Evolutionary conservation across 2,888 invertebrate species (phyloP), one percentile per base, ranked within the genome.

Genomic region (Scaptomyza tumidula): DNA sequence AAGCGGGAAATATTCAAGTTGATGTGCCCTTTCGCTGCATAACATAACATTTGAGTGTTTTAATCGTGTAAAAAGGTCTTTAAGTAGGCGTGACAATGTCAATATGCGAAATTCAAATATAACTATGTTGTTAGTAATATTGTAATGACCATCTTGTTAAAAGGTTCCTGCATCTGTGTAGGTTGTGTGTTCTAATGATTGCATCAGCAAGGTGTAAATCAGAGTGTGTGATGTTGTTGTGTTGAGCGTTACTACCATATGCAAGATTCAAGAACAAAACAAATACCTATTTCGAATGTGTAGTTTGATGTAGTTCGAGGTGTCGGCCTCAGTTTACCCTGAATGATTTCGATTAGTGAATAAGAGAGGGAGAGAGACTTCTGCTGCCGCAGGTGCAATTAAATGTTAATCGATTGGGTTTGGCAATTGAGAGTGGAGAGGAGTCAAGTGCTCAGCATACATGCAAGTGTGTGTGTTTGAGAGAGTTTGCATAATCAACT

Each of bases 361-460:
- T 58, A 56, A 53, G 68, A 39, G 66, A 59, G 56, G 39, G 53
- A 59, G 54, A 48, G 64, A 65, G 74, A 56, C 70, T 16, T 65
- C 43, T 50, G 59, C 60, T 60, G 70, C 71, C 67, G 56, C 75
- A 86, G 71, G 68, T 80, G 80, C 71, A 86, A 88, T 86, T 80
- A 78, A 83, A 88, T 73, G 80, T 83, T 88, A 84, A 84, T 86
- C 86, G 86, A 88, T 83, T 75, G 85, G 70, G 77, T 74, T 74
- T 49, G 52, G 61, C 54, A 45, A n/a, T 24, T 37, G 62, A 14
- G 37, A n/a, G 31, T 16, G 52, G 31, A 57, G 10, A 33, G 66
- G 27, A 53, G 37, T 56, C 44, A 71, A 55, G 19, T 57, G 56
- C 39, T 41, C 19, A 41, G 24, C 54, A 48, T 19, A 16, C 35